Base-by-base conservation (phyloP, 2,888 invertebrate species). In the Xestoiulus laeticollis region DNA sequence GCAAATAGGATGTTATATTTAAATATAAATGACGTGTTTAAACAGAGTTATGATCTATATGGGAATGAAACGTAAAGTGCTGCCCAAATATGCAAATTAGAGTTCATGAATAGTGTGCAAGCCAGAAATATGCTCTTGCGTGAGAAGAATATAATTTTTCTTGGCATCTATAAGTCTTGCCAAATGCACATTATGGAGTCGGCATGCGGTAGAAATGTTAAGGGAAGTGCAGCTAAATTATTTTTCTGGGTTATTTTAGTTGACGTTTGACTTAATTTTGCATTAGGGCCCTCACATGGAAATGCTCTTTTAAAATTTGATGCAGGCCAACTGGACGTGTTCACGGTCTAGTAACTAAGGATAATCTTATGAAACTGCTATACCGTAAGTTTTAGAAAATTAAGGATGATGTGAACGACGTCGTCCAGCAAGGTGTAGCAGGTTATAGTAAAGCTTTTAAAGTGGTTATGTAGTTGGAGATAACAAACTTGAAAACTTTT, bases 21-120 rank as follows among this genome's bases (percentile, higher is more conserved):
- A 68, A 68, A 68, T 68, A 68, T 68, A 68, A 68, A 68, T 68
- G 68, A 68, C 68, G 68, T 68, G 68, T 68, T 68, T 68, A 68
- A 68, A 22, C 68, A 12, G 68, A 68, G 68, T 68, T 68, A 68
- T 68, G 68, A 68, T 68, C 22, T 26, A 68, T 68, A 19, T 68
- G 68, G 68, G 68, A 68, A 68, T 68, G 68, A 68, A 26, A 68
- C 68, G 26, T 26, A 68, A 68, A 68, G 22, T n/a, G 68, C 26
- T 68, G 68, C 26, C 68, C 68, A 68, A 68, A 68, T 68, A 68
- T 68, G 68, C 68, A 68, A 68, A 68, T 68, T 68, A n/a, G 26
- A 6, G 26, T 68, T 68, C 68, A 26, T 68, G 68, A 68, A 26
- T 68, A 68, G 68, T 68, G 68, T 68, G 68, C 68, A 5, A 26